phyloP scores from a whole-genome alignment of 2,888 invertebrate species.

The Venusia cambrica region DNA sequence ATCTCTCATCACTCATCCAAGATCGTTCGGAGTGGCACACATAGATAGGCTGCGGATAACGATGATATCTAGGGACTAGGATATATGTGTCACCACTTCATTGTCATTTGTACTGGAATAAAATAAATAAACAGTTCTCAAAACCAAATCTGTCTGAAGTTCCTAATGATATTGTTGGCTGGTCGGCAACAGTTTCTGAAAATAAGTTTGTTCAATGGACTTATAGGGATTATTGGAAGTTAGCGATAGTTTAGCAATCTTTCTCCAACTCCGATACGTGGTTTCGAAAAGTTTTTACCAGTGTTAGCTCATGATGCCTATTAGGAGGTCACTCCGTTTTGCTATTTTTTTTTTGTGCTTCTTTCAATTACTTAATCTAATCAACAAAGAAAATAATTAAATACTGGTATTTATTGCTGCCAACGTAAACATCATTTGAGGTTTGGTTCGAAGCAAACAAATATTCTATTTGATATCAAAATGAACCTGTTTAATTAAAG shows the following conservation, averaged over 20 bases:
- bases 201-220: slow-evolving; percentile 60
- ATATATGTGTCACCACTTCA: too few species aligned
- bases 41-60: too few species aligned
- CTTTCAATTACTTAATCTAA: too few species aligned
- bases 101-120: too few species aligned
- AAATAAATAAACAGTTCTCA: slow-evolving; percentile 5
- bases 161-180: slow-evolving; percentile 14
- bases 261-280: slow-evolving; percentile 58
- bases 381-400: too few species aligned
- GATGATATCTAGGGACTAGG: too few species aligned
- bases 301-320: slow-evolving; percentile 35
- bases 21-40: too few species aligned
- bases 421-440: too few species aligned
- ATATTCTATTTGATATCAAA: neutral
- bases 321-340: slow-evolving; percentile 31
- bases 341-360: neutral
- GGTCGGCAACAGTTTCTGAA: slow-evolving; percentile 32
- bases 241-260: slow-evolving; percentile 63
- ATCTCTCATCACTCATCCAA: too few species aligned
- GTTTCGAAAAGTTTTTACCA: slow-evolving; percentile 50
- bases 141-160: slow-evolving; percentile 10
- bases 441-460: neutral
- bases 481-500: neutral
- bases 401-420: too few species aligned
- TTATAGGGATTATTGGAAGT: slow-evolving; percentile 65